Percentiles rank a stretch among this genome's conserved stretches.
Evolutionary conservation across 1,140 invertebrate genomes (phyloP).

Genomic region (Listronotus bonariensis): DNA sequence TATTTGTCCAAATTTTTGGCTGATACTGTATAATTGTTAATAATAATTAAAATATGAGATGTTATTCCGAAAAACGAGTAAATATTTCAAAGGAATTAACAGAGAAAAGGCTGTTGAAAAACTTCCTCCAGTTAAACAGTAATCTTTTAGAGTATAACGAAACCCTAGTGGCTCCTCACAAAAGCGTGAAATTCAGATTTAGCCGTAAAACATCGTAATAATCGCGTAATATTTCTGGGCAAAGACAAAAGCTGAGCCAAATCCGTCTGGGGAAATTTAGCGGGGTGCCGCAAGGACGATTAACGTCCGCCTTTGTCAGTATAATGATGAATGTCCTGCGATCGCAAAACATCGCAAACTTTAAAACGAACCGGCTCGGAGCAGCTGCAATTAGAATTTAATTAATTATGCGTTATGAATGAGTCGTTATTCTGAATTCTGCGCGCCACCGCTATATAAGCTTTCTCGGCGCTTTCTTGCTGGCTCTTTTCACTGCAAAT

Average conservation of each 20-base stretch:
- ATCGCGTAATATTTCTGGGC: conserved; percentile 14
- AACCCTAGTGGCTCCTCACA: not conserved
- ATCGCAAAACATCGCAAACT: conserved; percentile 53
- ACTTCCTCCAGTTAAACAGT: not conserved
- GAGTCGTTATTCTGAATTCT: conserved; percentile 43
- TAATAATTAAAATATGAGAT: no score
- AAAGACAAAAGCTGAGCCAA: conserved; percentile 13
- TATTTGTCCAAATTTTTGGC: no score
- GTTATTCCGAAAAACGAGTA: no score
- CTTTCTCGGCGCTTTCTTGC: conserved; percentile 29
- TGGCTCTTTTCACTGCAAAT: conserved; percentile 40
- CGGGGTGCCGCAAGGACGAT: conserved; percentile 32
- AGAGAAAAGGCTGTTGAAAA: no score
- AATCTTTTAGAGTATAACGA: conserved; percentile 2
- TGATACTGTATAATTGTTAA: no score
- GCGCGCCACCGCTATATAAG: conserved; percentile 26
- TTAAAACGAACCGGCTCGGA: conserved; percentile 45
- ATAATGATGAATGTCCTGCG: conserved; percentile 52
- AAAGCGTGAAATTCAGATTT: conserved; percentile 7
- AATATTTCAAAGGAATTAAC: no score
- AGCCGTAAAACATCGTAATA: conserved; percentile 11
- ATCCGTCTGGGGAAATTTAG: not conserved
- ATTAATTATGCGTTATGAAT: conserved; percentile 56
- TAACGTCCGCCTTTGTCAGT: conserved; percentile 53
- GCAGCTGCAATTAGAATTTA: conserved; percentile 54